Base-by-base conservation (phyloP, 2,888 invertebrate genomes). In the Plagodis pulveraria region DNA sequence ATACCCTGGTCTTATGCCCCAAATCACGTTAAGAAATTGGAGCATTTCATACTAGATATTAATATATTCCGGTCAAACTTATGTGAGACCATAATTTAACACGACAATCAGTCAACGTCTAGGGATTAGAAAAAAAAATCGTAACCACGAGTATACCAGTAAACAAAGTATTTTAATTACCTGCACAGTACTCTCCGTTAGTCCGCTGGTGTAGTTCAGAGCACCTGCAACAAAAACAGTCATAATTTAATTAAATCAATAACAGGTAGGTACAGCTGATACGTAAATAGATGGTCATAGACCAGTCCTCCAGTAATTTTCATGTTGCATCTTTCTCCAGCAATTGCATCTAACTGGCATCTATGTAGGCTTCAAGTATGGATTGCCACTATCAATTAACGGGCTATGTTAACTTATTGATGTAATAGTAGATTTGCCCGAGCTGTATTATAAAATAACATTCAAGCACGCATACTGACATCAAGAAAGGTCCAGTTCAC, bases 401-500 rank as follows among this genome's bases (percentile, higher is more conserved):
- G 67, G 74, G 69, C 65, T 70, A 70, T 72, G 77, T 78, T 81
- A 56, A 44, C 47, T 55, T 80, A 55, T 59, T 59, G 80, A 81
- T 77, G 74, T 79, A 78, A 83, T 78, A 79, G 78, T 76, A 76
- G 72, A 76, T 78, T 77, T 67, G 74, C 77, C 72, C 76, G 69
- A 67, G 71, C 69, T 71, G 63, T 72, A 74, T 79, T 80, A 83
- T 81, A 77, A 22, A 22, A 22, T 22, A 22, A 78, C 63, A 72
- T 68, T 70, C 56, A 69, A 71, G 77, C 86, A 84, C 81, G 77
- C 73, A 84, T 83, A 83, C 74, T 73, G 77, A 81, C 74, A 73
- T 74, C 71, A 71, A 78, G 74, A 73, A 73, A 72, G 72, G 74
- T 71, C 75, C 72, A 71, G 73, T 76, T 76, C 76, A 78, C 80